phyloP scores from a whole-genome alignment of 2,797 vertebrate species.

The Cottoperca gobio region DNA sequence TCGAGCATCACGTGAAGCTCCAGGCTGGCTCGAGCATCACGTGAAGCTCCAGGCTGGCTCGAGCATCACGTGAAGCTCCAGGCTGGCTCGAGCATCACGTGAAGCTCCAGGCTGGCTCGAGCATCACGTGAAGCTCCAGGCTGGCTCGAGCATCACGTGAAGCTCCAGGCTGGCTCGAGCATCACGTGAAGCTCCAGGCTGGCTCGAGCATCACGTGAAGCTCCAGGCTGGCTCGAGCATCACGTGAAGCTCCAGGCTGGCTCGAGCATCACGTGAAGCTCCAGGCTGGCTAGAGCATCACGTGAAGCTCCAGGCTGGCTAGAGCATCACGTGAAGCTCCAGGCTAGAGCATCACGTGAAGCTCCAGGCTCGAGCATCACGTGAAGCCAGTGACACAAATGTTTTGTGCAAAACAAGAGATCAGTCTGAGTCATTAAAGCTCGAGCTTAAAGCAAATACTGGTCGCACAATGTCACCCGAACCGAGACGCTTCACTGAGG shows the following conservation, averaged over 20 bases:
- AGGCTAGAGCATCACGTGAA: constrained; percentile 11
- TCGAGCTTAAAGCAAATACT: constrained; percentile 64
- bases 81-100: too few species aligned
- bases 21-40: too few species aligned
- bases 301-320: too few species aligned
- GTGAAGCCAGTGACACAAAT: constrained; percentile 28
- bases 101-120: too few species aligned
- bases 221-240: too few species aligned
- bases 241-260: constrained; percentile 6
- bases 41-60: too few species aligned
- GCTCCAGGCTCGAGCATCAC: too few species aligned
- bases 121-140: constrained; percentile 10
- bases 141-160: constrained; percentile 12
- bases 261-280: constrained; percentile 10
- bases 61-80: constrained; percentile 10
- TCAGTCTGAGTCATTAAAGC: constrained; percentile 61
- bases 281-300: too few species aligned
- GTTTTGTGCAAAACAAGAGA: constrained; percentile 75
- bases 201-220: constrained; percentile 12
- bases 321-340: too few species aligned
- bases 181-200: constrained; percentile 9
- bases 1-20: constrained; percentile 10
- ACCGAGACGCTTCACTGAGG: constrained; percentile 34
- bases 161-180: too few species aligned
- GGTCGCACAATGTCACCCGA: constrained; percentile 64